Evolutionary conservation across 2,113 vertebrate genomes (phyloP), one percentile per base, ranked within the genome.

Genomic region (Eupsittula cactorum): DNA sequence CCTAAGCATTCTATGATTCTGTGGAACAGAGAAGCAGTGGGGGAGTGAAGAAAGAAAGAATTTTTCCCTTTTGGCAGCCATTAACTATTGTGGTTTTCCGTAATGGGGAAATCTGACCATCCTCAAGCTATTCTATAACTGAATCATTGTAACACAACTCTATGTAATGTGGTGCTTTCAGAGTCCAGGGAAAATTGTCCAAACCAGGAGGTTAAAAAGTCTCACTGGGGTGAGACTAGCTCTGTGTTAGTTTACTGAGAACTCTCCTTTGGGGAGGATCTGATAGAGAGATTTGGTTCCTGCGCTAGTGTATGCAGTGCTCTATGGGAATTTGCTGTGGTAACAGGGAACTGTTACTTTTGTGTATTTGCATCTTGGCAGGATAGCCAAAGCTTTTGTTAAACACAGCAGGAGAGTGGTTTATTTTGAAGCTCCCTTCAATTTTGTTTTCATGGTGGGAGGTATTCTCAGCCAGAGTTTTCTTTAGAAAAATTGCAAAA

Each of bases 371-470:
- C 42, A 9, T 92, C 80, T 88, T 96, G 91, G 92, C 77, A 86
- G 83, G 86, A 86, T 42, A 91, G 83, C 69, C 60, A 59, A 86
- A 52, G 46, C 80, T 64, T 96, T 97, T 97, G 88, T 93, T 89
- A 81, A 75, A 82, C 80, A 42, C 92, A 92, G 95, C 88, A 84
- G 94, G 94, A 86, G 55, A 60, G 65, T 46, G 27, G 69, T 86
- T 91, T 96, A 53, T 91, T 91, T 95, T 95, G 83, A 96, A 96
- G 84, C 69, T 92, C 73, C 83, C 55, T 92, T 73, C 25, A 57
- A 73, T 93, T 94, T 84, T 96, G 80, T 96, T 97, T 94, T 81
- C 86, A 4, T 92, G 73, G 47, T 95, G 80, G 92, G 88, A 86
- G 88, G 69, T 86, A 81, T 83, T 93, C 86, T 95, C 23, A 81